Base-by-base conservation (phyloP, 1,140 invertebrate genomes). In the Neotoxoptera formosana region DNA sequence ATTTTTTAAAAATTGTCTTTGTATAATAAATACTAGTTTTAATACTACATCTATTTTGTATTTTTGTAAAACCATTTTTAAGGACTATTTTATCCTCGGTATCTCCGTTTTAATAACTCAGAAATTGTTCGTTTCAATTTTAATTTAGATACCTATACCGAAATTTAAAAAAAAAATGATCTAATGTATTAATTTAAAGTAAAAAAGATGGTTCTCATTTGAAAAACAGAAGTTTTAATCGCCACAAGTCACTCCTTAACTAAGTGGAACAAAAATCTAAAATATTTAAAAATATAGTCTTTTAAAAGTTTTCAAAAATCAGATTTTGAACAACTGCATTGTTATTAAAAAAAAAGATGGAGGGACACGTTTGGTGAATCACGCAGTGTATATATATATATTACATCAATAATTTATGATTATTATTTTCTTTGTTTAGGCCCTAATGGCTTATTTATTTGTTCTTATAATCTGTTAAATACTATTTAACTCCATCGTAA, bases 401-500 rank as follows among this genome's bases (percentile, higher is more conserved):
- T 76, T 76, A 23, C 14, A 76, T 17, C 4, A 76, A 76, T 76
- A 76, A 76, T 76, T 56, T 36, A 56, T 56, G 21, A 56, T 53
- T 34, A 53, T 21, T 36, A 89, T 89, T 89, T 4, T 67, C 25
- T 45, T 60, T 67, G 7, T 90, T 90, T 90, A 45, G 53, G 53
- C 89, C 36, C 30, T 45, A n/a, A 90, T 45, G 89, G 89, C 36
- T 90, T 90, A 20, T 45, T 90, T 90, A 60, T 47, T 30, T 88
- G 41, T 90, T 60, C 36, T 1, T 47, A 30, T 60, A 90, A 60
- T 90, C 25, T 45, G 89, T 90, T 45, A 67, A 90, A 67, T 67
- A 90, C 53, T 90, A 67, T 41, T 90, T 90, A 90, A 90, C 53
- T 90, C 45, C 25, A 41, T 90, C 25, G 53, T 90, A 90, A 90